Evolutionary conservation across 2,113 vertebrate genomes (phyloP), one percentile per base, ranked within the genome.

Genomic region (Ascaphus truei): DNA sequence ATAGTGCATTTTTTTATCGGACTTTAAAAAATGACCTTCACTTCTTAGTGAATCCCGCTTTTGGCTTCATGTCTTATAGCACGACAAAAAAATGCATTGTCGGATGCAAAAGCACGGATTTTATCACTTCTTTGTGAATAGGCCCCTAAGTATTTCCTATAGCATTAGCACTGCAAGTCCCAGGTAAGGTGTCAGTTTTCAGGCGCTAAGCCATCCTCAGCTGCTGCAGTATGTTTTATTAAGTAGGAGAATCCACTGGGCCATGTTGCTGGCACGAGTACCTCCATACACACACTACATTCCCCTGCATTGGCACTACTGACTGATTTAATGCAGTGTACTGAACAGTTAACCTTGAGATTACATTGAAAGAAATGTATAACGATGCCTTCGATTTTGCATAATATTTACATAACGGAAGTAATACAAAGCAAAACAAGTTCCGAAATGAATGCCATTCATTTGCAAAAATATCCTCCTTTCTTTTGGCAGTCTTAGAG

Each of bases 191-290:
- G 67, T 62, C 67, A 39, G 31, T 2, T 18, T 16, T 9, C 15
- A 15, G 1, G 57, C 37, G 62, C 7, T 16, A 34, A 10, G 22
- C 23, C 15, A 26, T 63, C 65, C 62, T 12, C 25, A 6, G 30
- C 62, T 68, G 31, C 60, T 27, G 1, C 4, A 7, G 9, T 4
- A 33, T 47, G 69, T 75, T 71, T 71, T 57, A 71, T 53, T 63
- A 71, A 74, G 60, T 56, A 71, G 10, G 29, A 53, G 7, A 36
- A 29, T 56, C 52, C 58, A 45, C 3, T 22, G 68, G 58, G 29
- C 61, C 1, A 1, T 18, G 55, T 39, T 47, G 25, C 26, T 65
- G 56, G 68, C 36, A 48, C 8, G n/a, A 27, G 22, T 69, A 57
- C 62, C 62, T 62, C n/a, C 8, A 56, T 48, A 59, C 30, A 73